Evolutionary conservation across 92 coral and sea anemone species (phyloP).

Genomic region (Ricordea florida): DNA sequence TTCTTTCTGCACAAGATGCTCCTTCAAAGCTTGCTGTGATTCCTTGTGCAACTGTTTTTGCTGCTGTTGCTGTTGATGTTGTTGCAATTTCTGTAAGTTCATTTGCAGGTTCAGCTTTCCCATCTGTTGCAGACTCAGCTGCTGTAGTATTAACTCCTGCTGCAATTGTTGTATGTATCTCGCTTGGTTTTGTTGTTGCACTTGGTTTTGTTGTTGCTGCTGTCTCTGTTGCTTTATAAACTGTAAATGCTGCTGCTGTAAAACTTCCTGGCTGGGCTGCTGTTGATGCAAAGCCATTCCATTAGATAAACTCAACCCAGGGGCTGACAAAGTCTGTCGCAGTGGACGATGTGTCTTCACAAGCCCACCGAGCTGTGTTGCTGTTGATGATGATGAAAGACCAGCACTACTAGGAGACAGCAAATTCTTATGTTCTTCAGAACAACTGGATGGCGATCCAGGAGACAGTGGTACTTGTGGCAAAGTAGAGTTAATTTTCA

Average conservation of each 20-base stretch:
- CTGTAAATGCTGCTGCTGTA: slow-evolving; percentile 92
- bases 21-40: slow-evolving; percentile 84
- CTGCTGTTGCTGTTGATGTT: slow-evolving; percentile 75
- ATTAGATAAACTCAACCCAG: slow-evolving; percentile 79
- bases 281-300: slow-evolving; percentile 81
- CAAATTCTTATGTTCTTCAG: slow-evolving; percentile 68
- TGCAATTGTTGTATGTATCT: slow-evolving; percentile 83
- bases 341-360: slow-evolving; percentile 77
- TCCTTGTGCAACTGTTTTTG: slow-evolving; percentile 85
- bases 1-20: slow-evolving; percentile 76
- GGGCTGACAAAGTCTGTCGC: slow-evolving; percentile 91
- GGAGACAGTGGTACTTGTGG: slow-evolving; percentile 60
- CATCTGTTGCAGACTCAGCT: slow-evolving; percentile 78
- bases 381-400: slow-evolving; percentile 39
- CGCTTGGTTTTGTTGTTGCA: slow-evolving; percentile 68
- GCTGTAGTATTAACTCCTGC: slow-evolving; percentile 86
- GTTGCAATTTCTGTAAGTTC: slow-evolving; percentile 78
- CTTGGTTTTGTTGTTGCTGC: slow-evolving; percentile 53
- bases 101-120: slow-evolving; percentile 45
- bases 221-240: slow-evolving; percentile 70
- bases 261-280: slow-evolving; percentile 79
- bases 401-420: slow-evolving; percentile 52
- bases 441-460: slow-evolving; percentile 56
- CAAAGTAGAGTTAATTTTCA: slow-evolving; percentile 60
- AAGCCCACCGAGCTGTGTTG: slow-evolving; percentile 53